Percentiles rank a stretch among this genome's conserved stretches.
These are phyloP conservation scores for Neria commutata DNA, from an alignment of 2,888 invertebrate species.

Conservation along the genomic window DNA sequence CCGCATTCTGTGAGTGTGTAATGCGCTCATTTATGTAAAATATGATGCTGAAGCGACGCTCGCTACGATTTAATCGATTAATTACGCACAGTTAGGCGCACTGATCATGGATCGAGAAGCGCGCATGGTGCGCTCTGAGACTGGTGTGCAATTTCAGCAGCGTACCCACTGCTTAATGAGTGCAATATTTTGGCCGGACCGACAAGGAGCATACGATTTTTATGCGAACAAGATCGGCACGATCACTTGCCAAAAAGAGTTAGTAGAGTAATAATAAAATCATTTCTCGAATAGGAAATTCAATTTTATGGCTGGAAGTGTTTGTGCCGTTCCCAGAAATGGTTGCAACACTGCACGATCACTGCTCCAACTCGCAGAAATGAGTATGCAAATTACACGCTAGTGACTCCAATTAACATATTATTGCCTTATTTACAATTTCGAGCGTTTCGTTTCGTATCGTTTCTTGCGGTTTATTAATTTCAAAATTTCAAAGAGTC, in stretches of 20 bases:
- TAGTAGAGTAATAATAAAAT: too few species aligned
- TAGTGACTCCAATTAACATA: not conserved
- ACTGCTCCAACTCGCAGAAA: not conserved
- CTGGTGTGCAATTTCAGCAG: too few species aligned
- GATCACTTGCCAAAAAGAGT: too few species aligned
- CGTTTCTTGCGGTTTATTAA: not conserved
- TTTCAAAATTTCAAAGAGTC: constrained; percentile 39
- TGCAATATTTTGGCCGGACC: too few species aligned
- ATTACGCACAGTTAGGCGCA: constrained; percentile 41
- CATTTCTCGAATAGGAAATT: too few species aligned
- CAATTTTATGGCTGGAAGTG: too few species aligned
- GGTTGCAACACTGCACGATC: not conserved
- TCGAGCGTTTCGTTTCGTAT: not conserved
- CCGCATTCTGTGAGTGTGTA: not conserved
- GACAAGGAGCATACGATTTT: too few species aligned
- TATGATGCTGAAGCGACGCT: constrained; percentile 40
- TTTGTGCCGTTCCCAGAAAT: too few species aligned
- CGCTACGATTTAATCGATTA: constrained; percentile 58
- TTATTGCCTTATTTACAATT: not conserved
- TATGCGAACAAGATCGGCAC: too few species aligned
- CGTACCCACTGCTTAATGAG: too few species aligned
- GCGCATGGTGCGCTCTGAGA: too few species aligned
- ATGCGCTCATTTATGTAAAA: constrained; percentile 45
- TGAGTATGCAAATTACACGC: not conserved
- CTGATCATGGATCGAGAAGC: constrained; percentile 5